These are phyloP conservation scores for Solenopsis invicta DNA, from an alignment of 1,140 invertebrate species.

Conservation along the genomic window DNA sequence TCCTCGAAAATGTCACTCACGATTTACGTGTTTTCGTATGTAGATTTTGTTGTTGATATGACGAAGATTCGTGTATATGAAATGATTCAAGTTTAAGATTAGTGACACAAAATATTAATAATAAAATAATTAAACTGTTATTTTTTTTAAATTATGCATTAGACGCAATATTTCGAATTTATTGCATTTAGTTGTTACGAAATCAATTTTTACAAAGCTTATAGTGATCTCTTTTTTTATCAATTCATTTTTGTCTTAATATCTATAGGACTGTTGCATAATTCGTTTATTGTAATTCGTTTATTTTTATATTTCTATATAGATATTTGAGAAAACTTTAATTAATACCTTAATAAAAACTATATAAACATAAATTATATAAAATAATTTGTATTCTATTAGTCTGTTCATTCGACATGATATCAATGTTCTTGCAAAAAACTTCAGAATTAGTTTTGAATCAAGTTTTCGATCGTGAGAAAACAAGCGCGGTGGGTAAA, in stretches of 20 bases:
- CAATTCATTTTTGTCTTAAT: background rate
- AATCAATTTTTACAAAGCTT: slow-evolving; percentile 9
- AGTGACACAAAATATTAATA: background rate
- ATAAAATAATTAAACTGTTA: background rate
- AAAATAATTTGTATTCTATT: background rate
- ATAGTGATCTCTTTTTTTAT: background rate
- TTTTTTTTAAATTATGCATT: background rate
- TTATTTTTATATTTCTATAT: too few relatives aligned
- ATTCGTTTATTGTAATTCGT: background rate
- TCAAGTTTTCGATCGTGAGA: slow-evolving; percentile 76
- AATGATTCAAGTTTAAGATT: background rate
- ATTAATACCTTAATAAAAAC: slow-evolving; percentile 11
- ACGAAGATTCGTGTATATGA: background rate
- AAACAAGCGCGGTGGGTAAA: slow-evolving; percentile 67
- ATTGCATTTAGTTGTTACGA: background rate
- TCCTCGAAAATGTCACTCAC: background rate
- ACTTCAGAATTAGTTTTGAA: slow-evolving; percentile 70
- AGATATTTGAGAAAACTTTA: background rate
- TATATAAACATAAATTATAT: background rate
- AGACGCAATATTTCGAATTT: background rate
- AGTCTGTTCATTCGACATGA: background rate
- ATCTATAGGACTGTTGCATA: background rate
- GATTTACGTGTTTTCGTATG: slow-evolving; percentile 41
- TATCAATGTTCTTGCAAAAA: slow-evolving; percentile 41
- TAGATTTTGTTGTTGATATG: background rate